Percentiles rank a stretch among this genome's conserved stretches.
phyloP scores from a whole-genome alignment of 2,113 vertebrate genomes.

The Eurypyga helias region DNA sequence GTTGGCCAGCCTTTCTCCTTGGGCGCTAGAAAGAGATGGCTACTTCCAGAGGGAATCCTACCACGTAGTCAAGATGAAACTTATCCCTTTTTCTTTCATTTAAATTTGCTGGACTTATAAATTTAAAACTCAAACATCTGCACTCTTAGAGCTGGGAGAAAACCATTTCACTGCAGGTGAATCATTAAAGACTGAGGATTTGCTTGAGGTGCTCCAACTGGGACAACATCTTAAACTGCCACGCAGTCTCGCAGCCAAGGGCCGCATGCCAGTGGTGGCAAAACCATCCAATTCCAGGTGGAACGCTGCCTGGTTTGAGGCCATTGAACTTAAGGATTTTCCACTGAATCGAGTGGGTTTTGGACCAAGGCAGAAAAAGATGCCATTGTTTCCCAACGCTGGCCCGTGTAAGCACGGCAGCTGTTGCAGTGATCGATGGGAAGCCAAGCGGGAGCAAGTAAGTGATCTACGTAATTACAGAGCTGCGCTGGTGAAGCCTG shows the following conservation, averaged over 20 bases:
- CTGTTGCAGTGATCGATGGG: background rate
- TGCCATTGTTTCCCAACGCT: background rate
- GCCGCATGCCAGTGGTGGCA: background rate
- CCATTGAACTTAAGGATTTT: background rate
- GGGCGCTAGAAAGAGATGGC: background rate
- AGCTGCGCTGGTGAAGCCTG: conserved; percentile 22
- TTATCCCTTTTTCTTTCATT: background rate
- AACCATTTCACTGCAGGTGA: background rate
- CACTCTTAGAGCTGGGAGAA: background rate
- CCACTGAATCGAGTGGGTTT: background rate
- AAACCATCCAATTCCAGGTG: background rate
- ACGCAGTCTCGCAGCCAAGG: rapidly evolving
- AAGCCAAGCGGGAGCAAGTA: background rate
- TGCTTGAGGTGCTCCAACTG: background rate
- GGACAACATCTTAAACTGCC: background rate
- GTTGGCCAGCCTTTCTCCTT: background rate
- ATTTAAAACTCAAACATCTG: background rate
- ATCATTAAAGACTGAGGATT: background rate
- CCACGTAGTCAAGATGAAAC: background rate
- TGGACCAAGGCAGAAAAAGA: background rate
- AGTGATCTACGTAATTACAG: background rate
- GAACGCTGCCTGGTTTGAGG: background rate
- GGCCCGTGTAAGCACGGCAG: background rate
- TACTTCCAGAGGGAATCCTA: background rate
- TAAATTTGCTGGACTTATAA: background rate